Evolutionary conservation across 2,888 invertebrate species (phyloP), one percentile per base, ranked within the genome.

Genomic region (Ormia ochracea): DNA sequence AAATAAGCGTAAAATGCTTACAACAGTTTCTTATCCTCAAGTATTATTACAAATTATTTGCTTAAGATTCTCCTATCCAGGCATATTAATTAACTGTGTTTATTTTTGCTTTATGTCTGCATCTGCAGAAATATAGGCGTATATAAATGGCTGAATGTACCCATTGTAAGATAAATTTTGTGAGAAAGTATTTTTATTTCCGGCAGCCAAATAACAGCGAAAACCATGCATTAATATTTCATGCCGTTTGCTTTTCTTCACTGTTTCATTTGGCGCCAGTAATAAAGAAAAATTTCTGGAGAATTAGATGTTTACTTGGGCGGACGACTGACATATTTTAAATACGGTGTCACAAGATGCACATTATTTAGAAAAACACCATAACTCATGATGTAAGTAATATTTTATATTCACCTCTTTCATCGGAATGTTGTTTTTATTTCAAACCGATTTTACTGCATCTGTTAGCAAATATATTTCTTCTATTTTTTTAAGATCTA

Each of bases 311-410:
- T 61, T 80, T 66, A 75, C 68, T 72, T 80, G 38, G 61, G 26
- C 38, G 58, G 72, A 59, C 56, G 72, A 72, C 76, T 80, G 76
- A 80, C 72, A 76, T 80, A 80, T 72, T 26, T 36, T 19, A 75
- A 75, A 31, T 33, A 59, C 19, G 59, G 33, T 52, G 31, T 63
- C 58, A 14, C 19, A 14, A 61, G 28, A 48, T 12, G 41, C 50
- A 61, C 59, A 61, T 14, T 17, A 48, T 50, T 58, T 41, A 41
- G 1, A 38, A 1, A 17, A 36, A 38, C 68, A 73, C 48, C 54
- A 54, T 61, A 31, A 66, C 36, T 58, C 10, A 17, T 61, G n/a
- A n/a, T n/a, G n/a, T n/a, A n/a, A n/a, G 61, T 68, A 36, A 61
- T 58, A 73, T n/a, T 68, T 21, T 52, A 38, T 59, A 41, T 33